Evolutionary conservation across 2,888 invertebrate genomes (phyloP).

Genomic region (Agriopis aurantiaria): DNA sequence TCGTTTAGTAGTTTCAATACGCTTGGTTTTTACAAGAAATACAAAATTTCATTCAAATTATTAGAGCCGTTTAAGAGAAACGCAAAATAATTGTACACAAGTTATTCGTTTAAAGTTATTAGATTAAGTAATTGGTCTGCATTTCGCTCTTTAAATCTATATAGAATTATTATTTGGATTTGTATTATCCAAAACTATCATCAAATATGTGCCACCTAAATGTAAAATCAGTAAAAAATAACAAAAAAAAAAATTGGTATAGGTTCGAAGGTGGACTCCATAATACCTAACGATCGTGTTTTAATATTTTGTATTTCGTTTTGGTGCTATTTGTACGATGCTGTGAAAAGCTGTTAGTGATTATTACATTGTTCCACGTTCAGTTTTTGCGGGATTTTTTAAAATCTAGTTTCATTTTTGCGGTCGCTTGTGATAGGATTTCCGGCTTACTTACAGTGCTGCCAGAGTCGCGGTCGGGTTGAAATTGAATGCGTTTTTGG

Average conservation of each 20-base stretch:
- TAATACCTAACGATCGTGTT: no score
- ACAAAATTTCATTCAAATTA: no score
- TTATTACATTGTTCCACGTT: slow-evolving; percentile 26
- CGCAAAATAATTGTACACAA: no score
- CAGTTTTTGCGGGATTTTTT: slow-evolving; percentile 31
- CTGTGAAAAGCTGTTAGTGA: slow-evolving; percentile 31
- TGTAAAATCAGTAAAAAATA: background rate
- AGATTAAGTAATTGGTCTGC: no score
- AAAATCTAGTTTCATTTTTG: slow-evolving; percentile 42
- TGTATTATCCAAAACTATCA: no score
- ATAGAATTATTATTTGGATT: no score
- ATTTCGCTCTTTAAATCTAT: no score
- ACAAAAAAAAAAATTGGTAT: background rate
- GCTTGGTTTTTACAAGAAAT: no score
- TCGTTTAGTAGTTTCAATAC: background rate
- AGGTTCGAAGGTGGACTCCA: background rate
- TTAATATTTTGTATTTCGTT: slow-evolving; percentile 9
- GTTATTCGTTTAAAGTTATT: no score
- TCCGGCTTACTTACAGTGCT: slow-evolving; percentile 40
- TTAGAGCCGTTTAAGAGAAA: no score
- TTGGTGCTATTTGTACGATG: slow-evolving; percentile 23
- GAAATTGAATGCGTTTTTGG: slow-evolving; percentile 43
- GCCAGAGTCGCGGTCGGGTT: slow-evolving; percentile 32
- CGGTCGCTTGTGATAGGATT: slow-evolving; percentile 42
- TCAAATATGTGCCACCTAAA: no score